These are phyloP conservation scores for Lithophane leautieri DNA, from an alignment of 2,888 invertebrate species.

Conservation along the genomic window DNA sequence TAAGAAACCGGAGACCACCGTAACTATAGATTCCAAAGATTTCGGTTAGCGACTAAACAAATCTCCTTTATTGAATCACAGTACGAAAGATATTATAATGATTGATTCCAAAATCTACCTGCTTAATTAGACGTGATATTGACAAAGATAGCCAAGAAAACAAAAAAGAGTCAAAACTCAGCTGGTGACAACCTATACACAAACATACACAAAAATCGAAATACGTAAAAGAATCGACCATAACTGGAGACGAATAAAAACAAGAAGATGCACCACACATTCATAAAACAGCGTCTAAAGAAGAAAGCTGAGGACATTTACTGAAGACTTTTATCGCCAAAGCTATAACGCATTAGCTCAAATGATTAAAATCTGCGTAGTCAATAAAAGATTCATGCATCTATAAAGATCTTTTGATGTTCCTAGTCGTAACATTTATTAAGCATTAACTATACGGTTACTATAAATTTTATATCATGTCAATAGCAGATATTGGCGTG, in stretches of 20 bases:
- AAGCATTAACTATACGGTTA: conserved; percentile 23
- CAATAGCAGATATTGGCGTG: conserved; percentile 6
- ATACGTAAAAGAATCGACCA: background rate
- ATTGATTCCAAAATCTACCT: background rate
- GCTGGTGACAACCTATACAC: background rate
- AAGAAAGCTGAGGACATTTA: conserved; percentile 12
- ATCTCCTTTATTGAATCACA: background rate
- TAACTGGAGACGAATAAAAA: background rate
- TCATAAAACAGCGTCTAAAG: conserved; percentile 16
- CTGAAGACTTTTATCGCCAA: conserved; percentile 17
- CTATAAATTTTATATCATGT: conserved; percentile 37
- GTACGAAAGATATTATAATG: background rate
- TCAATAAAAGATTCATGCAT: conserved; percentile 35
- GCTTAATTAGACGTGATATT: background rate
- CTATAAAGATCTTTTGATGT: conserved; percentile 45
- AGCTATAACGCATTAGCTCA: conserved; percentile 36
- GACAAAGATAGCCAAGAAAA: conserved; percentile 1
- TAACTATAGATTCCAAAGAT: background rate
- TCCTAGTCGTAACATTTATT: conserved; percentile 43
- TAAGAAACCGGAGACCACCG: background rate
- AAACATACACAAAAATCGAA: background rate
- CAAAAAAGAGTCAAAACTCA: background rate
- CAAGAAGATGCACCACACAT: conserved; percentile 7
- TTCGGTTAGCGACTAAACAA: background rate
- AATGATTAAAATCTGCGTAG: conserved; percentile 45